A percentile compares a stretch with the other conserved stretches of the same genome.
These are phyloP conservation scores for Melieria picta DNA, from an alignment of 2,888 invertebrate species.

Conservation along the genomic window DNA sequence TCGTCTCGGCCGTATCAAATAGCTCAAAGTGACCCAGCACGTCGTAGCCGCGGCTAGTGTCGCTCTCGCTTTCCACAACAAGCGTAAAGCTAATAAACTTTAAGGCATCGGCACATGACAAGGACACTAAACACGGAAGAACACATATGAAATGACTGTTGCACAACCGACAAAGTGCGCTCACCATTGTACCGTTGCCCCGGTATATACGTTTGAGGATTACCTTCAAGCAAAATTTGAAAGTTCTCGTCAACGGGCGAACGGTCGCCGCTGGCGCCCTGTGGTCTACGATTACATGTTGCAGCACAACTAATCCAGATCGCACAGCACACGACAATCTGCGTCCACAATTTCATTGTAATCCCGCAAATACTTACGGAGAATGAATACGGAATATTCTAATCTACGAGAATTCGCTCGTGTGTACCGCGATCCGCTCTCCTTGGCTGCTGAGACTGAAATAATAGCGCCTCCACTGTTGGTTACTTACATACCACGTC, in stretches of 20 bases:
- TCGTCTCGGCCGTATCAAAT: constrained; percentile 77
- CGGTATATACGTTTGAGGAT: constrained; percentile 75
- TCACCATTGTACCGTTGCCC: constrained; percentile 79
- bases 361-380: too few relatives aligned
- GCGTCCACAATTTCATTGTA: too few relatives aligned
- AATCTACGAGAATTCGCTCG: too few relatives aligned
- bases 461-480: too few relatives aligned
- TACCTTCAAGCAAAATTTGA: constrained; percentile 75
- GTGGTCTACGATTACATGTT: constrained; percentile 67
- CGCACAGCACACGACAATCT: too few relatives aligned
- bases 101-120: constrained; percentile 73
- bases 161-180: constrained; percentile 41
- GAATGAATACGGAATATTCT: too few relatives aligned
- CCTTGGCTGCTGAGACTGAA: too few relatives aligned
- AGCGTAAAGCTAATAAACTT: constrained; percentile 86
- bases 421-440: too few relatives aligned
- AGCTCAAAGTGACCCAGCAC: constrained; percentile 74
- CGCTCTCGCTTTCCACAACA: constrained; percentile 76
- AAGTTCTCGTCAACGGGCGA: constrained; percentile 75
- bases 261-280: constrained; percentile 65
- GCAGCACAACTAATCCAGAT: too few relatives aligned
- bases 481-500: too few relatives aligned
- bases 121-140: constrained; percentile 67
- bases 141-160: neutral
- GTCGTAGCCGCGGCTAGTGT: constrained; percentile 63